Percentiles rank a stretch among this genome's conserved stretches.
These are phyloP conservation scores for Pseudochaenichthys georgianus DNA, from an alignment of 2,797 vertebrate species.

Conservation along the genomic window DNA sequence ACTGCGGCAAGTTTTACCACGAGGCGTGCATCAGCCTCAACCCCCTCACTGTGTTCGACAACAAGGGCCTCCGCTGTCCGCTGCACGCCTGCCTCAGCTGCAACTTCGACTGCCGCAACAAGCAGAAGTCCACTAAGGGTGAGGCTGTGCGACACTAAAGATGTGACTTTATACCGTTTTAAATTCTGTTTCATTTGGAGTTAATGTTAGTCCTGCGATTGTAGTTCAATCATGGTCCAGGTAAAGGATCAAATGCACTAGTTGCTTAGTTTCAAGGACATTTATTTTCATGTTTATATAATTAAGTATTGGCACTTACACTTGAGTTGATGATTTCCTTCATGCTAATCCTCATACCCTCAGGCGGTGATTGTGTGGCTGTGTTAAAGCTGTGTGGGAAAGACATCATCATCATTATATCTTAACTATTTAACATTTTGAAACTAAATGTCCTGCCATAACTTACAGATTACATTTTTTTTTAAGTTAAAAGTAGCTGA, in stretches of 20 bases:
- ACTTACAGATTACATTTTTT: too few relatives aligned
- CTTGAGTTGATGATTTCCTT: too few relatives aligned
- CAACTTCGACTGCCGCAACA: slow-evolving; percentile 88
- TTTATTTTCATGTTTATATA: too few relatives aligned
- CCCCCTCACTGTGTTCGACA: slow-evolving; percentile 92
- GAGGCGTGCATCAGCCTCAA: slow-evolving; percentile 91
- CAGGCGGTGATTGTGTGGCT: too few relatives aligned
- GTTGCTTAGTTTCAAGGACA: not conserved
- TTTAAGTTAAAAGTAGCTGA: not conserved
- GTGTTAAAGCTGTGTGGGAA: slow-evolving; percentile 12
- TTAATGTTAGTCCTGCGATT: not conserved
- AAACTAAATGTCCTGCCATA: too few relatives aligned
- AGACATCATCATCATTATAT: not conserved
- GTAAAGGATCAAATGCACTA: not conserved
- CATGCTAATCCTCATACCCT: too few relatives aligned
- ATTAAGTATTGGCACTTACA: too few relatives aligned
- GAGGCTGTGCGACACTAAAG: slow-evolving; percentile 17
- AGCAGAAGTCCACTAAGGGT: slow-evolving; percentile 92
- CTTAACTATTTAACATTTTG: too few relatives aligned
- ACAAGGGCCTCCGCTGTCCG: slow-evolving; percentile 95
- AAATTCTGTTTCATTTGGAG: not conserved
- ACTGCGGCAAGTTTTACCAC: slow-evolving; percentile 97
- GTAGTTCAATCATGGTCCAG: not conserved
- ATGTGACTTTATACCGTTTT: too few relatives aligned
- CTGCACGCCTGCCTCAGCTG: slow-evolving; percentile 97